Evolutionary conservation across 2,888 invertebrate genomes (phyloP).

Genomic region (Zaprionus obscuricornis): DNA sequence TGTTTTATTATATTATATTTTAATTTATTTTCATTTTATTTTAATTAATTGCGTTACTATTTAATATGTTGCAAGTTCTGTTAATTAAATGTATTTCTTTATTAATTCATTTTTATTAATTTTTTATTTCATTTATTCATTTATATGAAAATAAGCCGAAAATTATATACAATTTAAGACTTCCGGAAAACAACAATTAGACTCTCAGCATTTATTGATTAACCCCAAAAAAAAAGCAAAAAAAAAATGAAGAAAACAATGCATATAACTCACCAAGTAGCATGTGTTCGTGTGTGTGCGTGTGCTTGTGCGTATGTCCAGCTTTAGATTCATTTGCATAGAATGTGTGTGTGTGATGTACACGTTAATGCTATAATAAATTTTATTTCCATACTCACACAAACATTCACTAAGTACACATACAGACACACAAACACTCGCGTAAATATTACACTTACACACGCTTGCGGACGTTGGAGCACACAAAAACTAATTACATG

Average conservation of each 20-base stretch:
- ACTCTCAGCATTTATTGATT: not conserved
- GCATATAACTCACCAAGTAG: conserved; percentile 5
- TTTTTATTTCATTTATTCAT: too few species aligned
- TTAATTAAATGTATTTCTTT: too few species aligned
- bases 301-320: not conserved
- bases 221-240: not conserved
- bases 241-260: too few species aligned
- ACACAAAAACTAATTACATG: conserved; percentile 76
- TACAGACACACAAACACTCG: conserved; percentile 7
- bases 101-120: too few species aligned
- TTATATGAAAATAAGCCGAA: too few species aligned
- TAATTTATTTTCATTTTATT: too few species aligned
- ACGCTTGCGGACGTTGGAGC: conserved; percentile 22
- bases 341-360: conserved; percentile 6
- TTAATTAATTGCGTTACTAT: too few species aligned
- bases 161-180: not conserved
- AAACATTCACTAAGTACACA: not conserved
- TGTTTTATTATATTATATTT: too few species aligned
- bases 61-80: too few species aligned
- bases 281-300: conserved; percentile 1
- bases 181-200: not conserved
- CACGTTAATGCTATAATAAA: conserved; percentile 52
- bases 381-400: conserved; percentile 50
- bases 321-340: conserved; percentile 24
- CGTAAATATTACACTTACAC: conserved; percentile 18